These are phyloP conservation scores for Drosophila trichaetosa DNA, from an alignment of 2,888 invertebrate species.

Conservation along the genomic window DNA sequence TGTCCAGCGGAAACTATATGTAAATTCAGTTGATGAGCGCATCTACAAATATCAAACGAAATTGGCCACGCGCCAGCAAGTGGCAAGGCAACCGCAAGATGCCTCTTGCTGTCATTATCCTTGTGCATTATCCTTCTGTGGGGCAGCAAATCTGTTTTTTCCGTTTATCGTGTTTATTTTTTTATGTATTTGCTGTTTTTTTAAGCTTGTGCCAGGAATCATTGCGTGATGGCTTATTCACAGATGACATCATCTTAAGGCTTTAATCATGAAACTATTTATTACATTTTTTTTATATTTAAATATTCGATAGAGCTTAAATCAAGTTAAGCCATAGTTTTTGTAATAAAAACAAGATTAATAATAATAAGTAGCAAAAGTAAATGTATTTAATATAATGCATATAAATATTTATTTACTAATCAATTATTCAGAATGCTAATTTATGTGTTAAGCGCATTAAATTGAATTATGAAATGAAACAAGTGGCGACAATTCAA, in stretches of 20 bases:
- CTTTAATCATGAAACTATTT: background rate
- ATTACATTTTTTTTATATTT: background rate
- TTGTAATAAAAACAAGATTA: background rate
- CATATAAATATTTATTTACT: constrained; percentile 7
- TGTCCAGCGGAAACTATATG: background rate
- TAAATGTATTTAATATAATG: background rate
- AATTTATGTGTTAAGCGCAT: constrained; percentile 28
- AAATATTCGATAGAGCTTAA: background rate
- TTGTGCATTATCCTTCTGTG: background rate
- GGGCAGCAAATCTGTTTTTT: constrained; percentile 14
- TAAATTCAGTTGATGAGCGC: constrained; percentile 5
- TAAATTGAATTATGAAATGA: constrained; percentile 42
- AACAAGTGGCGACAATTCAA: constrained; percentile 43
- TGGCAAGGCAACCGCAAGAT: constrained; percentile 66
- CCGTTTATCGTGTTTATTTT: constrained; percentile 32
- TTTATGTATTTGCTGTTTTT: constrained; percentile 63
- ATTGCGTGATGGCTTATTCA: constrained; percentile 15
- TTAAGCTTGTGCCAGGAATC: constrained; percentile 3
- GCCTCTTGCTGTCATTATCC: constrained; percentile 7
- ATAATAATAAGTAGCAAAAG: background rate
- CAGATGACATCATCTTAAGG: constrained; percentile 9
- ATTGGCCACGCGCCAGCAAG: constrained; percentile 25
- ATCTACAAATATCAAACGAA: constrained; percentile 28
- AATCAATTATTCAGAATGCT: constrained; percentile 45
- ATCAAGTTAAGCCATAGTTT: background rate